Conservation (phyloP, 2,888 invertebrate genomes). For the Philonicus albiceps region DNA sequence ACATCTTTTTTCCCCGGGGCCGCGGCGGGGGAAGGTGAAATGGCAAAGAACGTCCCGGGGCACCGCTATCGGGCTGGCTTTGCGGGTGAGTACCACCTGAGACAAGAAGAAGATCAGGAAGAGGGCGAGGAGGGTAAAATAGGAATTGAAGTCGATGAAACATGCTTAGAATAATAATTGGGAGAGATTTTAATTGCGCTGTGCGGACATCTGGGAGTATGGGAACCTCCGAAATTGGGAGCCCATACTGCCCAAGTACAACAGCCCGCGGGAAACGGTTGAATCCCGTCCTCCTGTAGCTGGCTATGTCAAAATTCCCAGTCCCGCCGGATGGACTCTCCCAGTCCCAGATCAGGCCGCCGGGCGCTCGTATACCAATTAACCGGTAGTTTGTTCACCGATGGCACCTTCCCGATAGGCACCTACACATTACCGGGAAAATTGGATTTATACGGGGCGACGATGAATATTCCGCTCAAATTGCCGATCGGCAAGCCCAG, state of each 20-base stretch:
- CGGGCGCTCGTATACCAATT: slow-evolving; percentile 39
- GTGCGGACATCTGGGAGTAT: background rate
- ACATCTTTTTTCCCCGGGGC: background rate
- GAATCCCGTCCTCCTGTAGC: background rate
- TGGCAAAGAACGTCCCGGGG: slow-evolving; percentile 13
- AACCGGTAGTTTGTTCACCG: slow-evolving; percentile 46
- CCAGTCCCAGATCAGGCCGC: background rate
- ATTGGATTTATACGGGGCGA: background rate
- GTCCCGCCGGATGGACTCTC: background rate
- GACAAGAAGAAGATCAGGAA: slow-evolving; percentile 3
- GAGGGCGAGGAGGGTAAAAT: background rate
- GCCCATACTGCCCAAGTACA: background rate
- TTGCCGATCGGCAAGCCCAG: background rate
- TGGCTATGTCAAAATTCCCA: background rate
- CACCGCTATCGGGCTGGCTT: background rate
- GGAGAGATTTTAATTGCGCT: slow-evolving; percentile 47
- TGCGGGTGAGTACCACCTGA: background rate
- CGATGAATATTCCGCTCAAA: slow-evolving; percentile 9
- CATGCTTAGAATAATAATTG: slow-evolving; percentile 48
- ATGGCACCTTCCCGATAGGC: slow-evolving; percentile 35
- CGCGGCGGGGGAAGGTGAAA: slow-evolving; percentile 28
- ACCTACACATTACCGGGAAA: slow-evolving; percentile 42
- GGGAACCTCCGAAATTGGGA: slow-evolving; percentile 18
- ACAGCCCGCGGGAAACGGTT: background rate
- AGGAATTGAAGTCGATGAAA: slow-evolving; percentile 39